Evolutionary conservation across 2,113 vertebrate genomes (phyloP).

Genomic region (Ciconia stormi): DNA sequence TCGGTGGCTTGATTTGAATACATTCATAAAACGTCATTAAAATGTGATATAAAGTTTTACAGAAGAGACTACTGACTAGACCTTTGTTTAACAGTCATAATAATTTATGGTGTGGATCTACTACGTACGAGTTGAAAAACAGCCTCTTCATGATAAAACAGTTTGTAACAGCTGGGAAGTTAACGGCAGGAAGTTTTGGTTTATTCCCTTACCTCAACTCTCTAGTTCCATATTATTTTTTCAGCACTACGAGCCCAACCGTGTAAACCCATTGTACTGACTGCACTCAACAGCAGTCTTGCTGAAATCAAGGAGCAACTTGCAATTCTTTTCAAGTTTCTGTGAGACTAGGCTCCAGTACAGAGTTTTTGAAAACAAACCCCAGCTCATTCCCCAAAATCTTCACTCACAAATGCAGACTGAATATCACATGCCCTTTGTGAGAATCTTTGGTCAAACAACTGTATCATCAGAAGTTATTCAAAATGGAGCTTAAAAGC

Average conservation of each 20-base stretch:
- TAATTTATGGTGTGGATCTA: conserved; percentile 60
- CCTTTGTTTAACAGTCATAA: conserved; percentile 60
- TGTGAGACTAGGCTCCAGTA: neutral
- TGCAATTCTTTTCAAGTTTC: neutral
- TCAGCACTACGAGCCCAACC: neutral
- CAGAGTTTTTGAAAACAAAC: neutral
- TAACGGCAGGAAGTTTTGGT: conserved; percentile 47
- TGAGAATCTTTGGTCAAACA: neutral
- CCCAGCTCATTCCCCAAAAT: neutral
- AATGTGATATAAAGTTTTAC: conserved; percentile 59
- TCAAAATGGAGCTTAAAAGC: neutral
- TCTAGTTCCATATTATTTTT: neutral
- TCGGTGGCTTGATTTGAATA: conserved; percentile 28
- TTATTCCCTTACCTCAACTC: neutral
- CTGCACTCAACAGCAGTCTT: neutral
- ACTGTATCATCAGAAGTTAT: neutral
- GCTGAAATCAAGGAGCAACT: neutral
- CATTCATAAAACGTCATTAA: conserved; percentile 60
- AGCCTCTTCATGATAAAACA: conserved; percentile 60
- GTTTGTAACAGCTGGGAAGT: conserved; percentile 45
- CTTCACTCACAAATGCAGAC: neutral
- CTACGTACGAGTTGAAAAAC: conserved; percentile 52
- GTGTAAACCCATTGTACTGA: neutral
- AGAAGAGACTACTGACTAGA: conserved; percentile 38
- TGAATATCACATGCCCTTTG: neutral